Conservation (phyloP, 1,140 invertebrate species). For the Drosophila baimaii region DNA sequence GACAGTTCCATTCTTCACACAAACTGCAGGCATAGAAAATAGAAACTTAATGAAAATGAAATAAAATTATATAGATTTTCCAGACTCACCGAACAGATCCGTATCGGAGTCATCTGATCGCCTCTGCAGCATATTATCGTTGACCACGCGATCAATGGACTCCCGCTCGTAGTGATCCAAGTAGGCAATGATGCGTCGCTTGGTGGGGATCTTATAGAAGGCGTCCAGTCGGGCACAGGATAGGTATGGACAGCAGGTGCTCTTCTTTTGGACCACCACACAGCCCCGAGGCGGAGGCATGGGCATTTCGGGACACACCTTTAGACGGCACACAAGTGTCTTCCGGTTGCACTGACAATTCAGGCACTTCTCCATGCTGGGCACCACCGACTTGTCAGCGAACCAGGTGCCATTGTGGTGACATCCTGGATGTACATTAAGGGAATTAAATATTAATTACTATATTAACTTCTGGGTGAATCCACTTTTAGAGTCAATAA, state of each 20-base stretch:
- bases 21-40: conserved; percentile 53
- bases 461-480: background rate
- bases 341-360: conserved; percentile 90
- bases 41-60: background rate
- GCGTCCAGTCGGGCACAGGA: conserved; percentile 88
- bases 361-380: conserved; percentile 90
- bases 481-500: background rate
- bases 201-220: conserved; percentile 83
- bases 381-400: conserved; percentile 87
- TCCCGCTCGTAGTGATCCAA: conserved; percentile 81
- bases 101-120: conserved; percentile 78
- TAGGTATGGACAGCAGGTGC: conserved; percentile 90
- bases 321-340: conserved; percentile 90
- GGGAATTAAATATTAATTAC: background rate
- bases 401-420: conserved; percentile 88
- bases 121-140: conserved; percentile 79
- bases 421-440: conserved; percentile 85
- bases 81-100: conserved; percentile 68
- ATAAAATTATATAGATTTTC: background rate
- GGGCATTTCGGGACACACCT: conserved; percentile 90
- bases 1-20: conserved; percentile 81
- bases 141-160: conserved; percentile 83
- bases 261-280: conserved; percentile 87
- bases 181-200: conserved; percentile 80
- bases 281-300: conserved; percentile 90